Evolutionary conservation across 2,888 invertebrate genomes (phyloP).

Genomic region (Sialis fuliginosa): DNA sequence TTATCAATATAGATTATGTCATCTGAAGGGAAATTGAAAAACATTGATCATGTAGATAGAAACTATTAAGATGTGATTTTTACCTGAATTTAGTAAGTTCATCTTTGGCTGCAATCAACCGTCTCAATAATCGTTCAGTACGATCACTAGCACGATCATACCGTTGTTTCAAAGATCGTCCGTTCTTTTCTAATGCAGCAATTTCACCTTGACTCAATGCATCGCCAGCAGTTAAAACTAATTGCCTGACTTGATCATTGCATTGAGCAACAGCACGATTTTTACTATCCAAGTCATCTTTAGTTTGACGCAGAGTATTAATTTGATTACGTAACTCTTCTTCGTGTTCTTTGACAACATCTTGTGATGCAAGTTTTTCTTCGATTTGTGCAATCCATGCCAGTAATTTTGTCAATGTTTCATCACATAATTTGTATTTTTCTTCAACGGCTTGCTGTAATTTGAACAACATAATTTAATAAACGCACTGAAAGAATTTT

Average conservation of each 20-base stretch:
- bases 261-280: conserved; percentile 69
- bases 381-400: conserved; percentile 79
- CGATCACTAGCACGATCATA: conserved; percentile 70
- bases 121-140: conserved; percentile 57
- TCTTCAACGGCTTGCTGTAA: conserved; percentile 89
- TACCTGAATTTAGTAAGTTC: conserved; percentile 72
- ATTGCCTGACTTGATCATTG: conserved; percentile 63
- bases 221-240: conserved; percentile 78
- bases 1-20: too few relatives aligned
- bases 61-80: not conserved
- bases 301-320: conserved; percentile 69
- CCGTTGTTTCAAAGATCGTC: conserved; percentile 63
- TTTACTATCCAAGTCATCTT: conserved; percentile 77
- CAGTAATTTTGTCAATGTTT: conserved; percentile 64
- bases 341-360: conserved; percentile 70
- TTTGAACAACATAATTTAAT: conserved; percentile 7
- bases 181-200: conserved; percentile 69
- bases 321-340: conserved; percentile 80
- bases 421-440: conserved; percentile 82
- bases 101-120: conserved; percentile 63
- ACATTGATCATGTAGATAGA: too few relatives aligned
- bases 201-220: conserved; percentile 87
- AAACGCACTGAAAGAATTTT: too few relatives aligned
- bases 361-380: conserved; percentile 66
- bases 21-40: too few relatives aligned